phyloP scores from a whole-genome alignment of 2,888 invertebrate species.

The Leptopterna dolabrata region DNA sequence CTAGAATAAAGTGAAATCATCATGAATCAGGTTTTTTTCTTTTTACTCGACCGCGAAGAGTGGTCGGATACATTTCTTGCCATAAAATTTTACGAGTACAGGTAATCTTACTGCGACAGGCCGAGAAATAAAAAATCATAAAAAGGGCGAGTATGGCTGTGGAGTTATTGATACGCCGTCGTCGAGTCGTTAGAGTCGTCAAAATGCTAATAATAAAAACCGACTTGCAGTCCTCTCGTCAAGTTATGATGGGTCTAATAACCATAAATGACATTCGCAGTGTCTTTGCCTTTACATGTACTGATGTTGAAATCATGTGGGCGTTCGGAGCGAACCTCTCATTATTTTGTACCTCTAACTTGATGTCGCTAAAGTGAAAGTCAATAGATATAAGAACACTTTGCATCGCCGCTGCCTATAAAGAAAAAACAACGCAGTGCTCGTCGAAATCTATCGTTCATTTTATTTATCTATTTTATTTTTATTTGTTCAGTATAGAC shows the following conservation, averaged over 20 bases:
- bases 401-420: no score
- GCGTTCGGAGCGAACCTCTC: no score
- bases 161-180: neutral
- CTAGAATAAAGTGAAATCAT: neutral
- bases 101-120: neutral
- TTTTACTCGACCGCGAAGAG: neutral
- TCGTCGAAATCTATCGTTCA: no score
- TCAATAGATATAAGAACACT: no score
- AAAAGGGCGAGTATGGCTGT: neutral
- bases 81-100: neutral
- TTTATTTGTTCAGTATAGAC: no score
- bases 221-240: neutral
- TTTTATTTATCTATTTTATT: no score
- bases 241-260: neutral
- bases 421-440: no score
- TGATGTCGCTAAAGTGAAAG: no score
- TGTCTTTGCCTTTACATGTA: neutral
- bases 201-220: neutral
- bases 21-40: neutral
- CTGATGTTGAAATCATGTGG: no score
- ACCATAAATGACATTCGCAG: neutral
- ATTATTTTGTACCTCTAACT: no score
- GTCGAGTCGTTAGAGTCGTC: slow-evolving; percentile 1
- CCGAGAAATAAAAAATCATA: neutral
- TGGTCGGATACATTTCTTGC: neutral